These are phyloP conservation scores for Galeopterus variegatus DNA, from an alignment of 2,113 vertebrate species.

Conservation along the genomic window DNA sequence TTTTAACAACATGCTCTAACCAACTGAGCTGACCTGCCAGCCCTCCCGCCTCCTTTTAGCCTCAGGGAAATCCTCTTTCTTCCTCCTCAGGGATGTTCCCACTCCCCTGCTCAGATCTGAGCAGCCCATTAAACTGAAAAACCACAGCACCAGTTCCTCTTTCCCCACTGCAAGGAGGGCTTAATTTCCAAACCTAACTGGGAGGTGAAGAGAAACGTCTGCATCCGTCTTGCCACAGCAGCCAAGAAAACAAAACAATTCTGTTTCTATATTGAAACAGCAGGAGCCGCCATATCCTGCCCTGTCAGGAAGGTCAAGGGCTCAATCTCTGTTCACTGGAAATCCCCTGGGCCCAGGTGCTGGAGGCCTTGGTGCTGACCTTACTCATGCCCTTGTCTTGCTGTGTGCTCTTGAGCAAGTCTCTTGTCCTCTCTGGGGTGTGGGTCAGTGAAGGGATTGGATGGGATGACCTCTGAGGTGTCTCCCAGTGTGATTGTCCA, in stretches of 20 bases:
- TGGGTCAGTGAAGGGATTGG: neutral
- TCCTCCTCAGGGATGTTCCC: no score
- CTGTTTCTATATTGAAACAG: neutral
- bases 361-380: neutral
- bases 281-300: neutral
- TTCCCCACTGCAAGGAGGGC: neutral
- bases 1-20: no score
- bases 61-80: neutral
- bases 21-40: no score
- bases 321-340: neutral
- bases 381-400: neutral
- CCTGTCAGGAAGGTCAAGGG: neutral
- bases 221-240: neutral
- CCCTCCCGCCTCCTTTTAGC: neutral
- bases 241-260: conserved; percentile 1
- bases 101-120: neutral
- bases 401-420: neutral
- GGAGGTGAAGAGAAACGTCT: neutral
- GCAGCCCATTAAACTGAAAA: neutral
- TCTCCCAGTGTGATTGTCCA: neutral
- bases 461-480: neutral
- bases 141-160: neutral
- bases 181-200: neutral
- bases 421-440: neutral
- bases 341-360: neutral